Evolutionary conservation across 37 sponge, comb jelly and placozoan species (phyloP).

Genomic region (Ianthella basta): DNA sequence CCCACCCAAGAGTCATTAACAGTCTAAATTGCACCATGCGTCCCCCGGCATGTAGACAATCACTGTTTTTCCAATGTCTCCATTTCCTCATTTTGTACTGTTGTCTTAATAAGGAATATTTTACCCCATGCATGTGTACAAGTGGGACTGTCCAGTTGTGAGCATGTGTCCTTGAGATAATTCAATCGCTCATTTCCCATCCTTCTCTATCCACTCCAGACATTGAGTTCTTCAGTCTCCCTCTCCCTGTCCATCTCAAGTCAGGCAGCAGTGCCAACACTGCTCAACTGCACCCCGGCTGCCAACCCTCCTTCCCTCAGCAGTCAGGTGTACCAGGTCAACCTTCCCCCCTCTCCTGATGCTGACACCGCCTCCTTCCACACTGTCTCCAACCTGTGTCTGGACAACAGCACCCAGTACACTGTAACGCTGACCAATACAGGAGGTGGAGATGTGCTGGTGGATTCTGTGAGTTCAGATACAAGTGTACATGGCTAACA

Average conservation of each 20-base stretch:
- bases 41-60: too few species aligned
- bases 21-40: too few species aligned
- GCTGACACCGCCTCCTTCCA: background rate
- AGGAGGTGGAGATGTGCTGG: background rate
- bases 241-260: background rate
- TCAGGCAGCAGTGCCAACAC: background rate
- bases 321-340: background rate
- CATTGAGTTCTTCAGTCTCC: background rate
- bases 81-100: too few species aligned
- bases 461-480: conserved; percentile 9
- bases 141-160: too few species aligned
- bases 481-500: too few species aligned
- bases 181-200: background rate
- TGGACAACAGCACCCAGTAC: background rate
- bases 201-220: background rate
- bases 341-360: conserved; percentile 8
- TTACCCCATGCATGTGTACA: too few species aligned
- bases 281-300: conserved; percentile 30
- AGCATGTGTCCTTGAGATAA: too few species aligned
- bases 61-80: too few species aligned
- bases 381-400: background rate
- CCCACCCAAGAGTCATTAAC: too few species aligned
- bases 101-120: too few species aligned
- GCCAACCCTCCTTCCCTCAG: background rate
- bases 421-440: background rate